Conservation (phyloP, 2,888 invertebrate species). For the Boloria selene region DNA sequence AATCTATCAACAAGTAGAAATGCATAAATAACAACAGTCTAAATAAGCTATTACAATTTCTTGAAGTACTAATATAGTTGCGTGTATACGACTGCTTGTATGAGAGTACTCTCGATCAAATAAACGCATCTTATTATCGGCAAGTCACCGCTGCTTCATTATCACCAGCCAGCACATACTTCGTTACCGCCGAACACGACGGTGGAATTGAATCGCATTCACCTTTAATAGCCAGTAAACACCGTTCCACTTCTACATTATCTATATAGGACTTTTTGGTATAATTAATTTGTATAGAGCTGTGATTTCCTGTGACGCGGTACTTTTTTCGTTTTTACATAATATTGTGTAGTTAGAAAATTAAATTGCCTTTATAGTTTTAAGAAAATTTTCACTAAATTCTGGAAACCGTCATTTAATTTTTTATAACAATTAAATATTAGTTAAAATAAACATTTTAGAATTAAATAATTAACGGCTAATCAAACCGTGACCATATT, state of each 20-base stretch:
- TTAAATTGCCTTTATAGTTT: neutral
- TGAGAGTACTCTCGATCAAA: constrained; percentile 4
- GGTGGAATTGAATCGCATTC: constrained; percentile 75
- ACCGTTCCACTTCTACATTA: constrained; percentile 73
- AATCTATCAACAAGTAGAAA: no score
- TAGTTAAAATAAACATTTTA: no score
- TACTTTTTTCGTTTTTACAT: neutral
- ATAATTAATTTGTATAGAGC: constrained; percentile 58
- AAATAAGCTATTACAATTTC: no score
- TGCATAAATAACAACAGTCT: no score
- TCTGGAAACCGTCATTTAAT: no score
- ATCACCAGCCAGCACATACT: constrained; percentile 49
- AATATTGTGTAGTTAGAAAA: neutral
- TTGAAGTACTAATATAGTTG: no score
- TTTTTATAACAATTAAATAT: no score
- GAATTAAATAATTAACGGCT: no score
- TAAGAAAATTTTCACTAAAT: no score
- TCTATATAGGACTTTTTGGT: constrained; percentile 61
- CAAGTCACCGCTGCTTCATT: constrained; percentile 49
- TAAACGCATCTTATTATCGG: constrained; percentile 30
- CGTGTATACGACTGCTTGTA: neutral
- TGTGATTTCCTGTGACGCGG: constrained; percentile 18
- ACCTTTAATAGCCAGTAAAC: constrained; percentile 76
- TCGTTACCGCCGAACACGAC: constrained; percentile 60
- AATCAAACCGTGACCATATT: no score